Evolutionary conservation across 1,140 invertebrate genomes (phyloP), one percentile per base, ranked within the genome.

Genomic region (Brevipalpus yothersi): DNA sequence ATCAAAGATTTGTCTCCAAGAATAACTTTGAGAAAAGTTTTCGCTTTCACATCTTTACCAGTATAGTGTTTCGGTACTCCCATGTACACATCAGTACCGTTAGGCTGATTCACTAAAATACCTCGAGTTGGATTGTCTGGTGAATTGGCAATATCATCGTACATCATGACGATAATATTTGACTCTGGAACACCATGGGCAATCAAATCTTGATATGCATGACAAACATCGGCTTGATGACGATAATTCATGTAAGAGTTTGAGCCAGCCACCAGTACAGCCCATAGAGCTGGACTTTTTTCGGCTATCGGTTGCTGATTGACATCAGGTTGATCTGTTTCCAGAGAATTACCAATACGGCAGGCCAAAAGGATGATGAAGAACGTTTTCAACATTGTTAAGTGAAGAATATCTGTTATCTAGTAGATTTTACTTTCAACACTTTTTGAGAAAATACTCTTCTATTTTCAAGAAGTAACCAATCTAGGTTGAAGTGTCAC

Each of bases 221-320:
- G 79, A 60, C 73, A 78, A 41, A 79, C 67, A 70, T 79, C 78
- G 41, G 79, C 77, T 75, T 80, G 78, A 69, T 80, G 78, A 61
- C 78, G 68, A 66, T 80, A 80, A 65, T 80, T 80, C 56, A 68
- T 69, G 63, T 69, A 80, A 21, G 68, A 69, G 67, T 73, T 74
- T 0, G 77, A 79, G 13, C 78, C 78, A 45, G 43, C 43, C 12
- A 45, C 43, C 2, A 45, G 43, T 15, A 45, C 43, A 45, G 43
- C 43, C 43, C 43, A 45, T 45, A 45, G 31, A 31, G 31, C 31
- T 31, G 31, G 5, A 31, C 31, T 31, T 31, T 31, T 31, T 31
- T 31, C 31, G 2, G 31, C 31, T 31, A 5, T 31, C 5, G 31
- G 31, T 31, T 31, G 31, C 31, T 31, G 31, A 31, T 31, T 5